A percentile compares a stretch with the other conserved stretches of the same genome.
Conservation (phyloP, 2,113 vertebrate species). For the Herpailurus yagouaroundi region DNA sequence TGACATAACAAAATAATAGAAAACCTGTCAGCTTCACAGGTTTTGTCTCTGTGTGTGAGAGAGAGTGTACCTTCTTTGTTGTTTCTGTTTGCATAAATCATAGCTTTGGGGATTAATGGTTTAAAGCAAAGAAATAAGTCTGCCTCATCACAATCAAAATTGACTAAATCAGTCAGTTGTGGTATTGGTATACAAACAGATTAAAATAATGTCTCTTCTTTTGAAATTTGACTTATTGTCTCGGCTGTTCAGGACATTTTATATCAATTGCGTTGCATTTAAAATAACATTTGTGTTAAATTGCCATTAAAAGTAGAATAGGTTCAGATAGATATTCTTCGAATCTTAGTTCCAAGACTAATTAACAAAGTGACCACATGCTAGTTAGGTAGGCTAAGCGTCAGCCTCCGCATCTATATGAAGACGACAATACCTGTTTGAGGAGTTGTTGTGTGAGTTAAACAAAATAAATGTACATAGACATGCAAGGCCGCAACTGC, state of each 20-base stretch:
- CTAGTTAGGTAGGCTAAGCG: not conserved
- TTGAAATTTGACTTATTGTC: conserved; percentile 15
- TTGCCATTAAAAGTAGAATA: not conserved
- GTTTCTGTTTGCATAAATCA: not conserved
- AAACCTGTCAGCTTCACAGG: not conserved
- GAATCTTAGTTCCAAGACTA: not conserved
- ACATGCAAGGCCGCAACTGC: not conserved
- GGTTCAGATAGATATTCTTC: not conserved
- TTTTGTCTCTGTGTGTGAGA: not conserved
- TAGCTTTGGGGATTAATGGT: not conserved
- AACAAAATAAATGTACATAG: not conserved
- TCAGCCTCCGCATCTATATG: not conserved
- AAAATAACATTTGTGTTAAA: not conserved
- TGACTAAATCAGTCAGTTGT: not conserved
- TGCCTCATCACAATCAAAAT: not conserved
- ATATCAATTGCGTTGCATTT: not conserved
- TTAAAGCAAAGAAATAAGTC: conserved; percentile 24
- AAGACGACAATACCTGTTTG: not conserved
- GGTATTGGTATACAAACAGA: not conserved
- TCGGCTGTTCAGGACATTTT: not conserved
- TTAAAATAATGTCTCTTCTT: not conserved
- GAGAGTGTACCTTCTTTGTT: not conserved
- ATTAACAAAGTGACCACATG: not conserved
- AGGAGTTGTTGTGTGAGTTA: not conserved
- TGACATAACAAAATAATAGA: not conserved